These are phyloP conservation scores for Acipenser oxyrinchus DNA, from an alignment of 2,797 vertebrate species.

Conservation along the genomic window DNA sequence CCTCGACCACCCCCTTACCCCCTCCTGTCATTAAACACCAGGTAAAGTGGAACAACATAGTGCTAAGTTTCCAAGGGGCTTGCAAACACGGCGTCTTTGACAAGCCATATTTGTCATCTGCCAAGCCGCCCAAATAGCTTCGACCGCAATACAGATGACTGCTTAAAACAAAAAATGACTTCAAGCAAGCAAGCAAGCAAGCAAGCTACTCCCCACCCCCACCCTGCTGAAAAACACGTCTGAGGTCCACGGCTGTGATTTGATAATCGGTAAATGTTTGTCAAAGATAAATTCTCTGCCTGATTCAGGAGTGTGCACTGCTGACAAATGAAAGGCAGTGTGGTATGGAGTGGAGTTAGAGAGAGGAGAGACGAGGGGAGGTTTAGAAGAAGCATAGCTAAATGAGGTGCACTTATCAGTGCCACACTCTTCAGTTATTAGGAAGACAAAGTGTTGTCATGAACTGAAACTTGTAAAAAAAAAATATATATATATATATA, in stretches of 20 bases:
- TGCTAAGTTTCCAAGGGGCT: constrained; percentile 29
- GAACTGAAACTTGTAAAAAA: constrained; percentile 18
- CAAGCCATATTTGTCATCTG: constrained; percentile 74
- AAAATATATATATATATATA: neutral
- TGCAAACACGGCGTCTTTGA: constrained; percentile 56
- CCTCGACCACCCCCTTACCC: constrained; percentile 8
- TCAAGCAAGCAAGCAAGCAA: constrained; percentile 43
- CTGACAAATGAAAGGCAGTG: constrained; percentile 50
- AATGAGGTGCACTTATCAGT: constrained; percentile 2
- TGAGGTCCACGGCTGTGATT: constrained; percentile 52
- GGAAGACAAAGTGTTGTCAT: constrained; percentile 43
- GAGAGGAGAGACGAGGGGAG: neutral
- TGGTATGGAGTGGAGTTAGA: constrained; percentile 19
- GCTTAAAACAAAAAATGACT: constrained; percentile 63
- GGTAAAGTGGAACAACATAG: constrained; percentile 63
- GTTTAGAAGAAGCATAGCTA: neutral
- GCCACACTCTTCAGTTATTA: constrained; percentile 35
- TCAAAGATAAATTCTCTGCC: constrained; percentile 63
- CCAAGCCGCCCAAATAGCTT: constrained; percentile 60
- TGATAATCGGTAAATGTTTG: constrained; percentile 70
- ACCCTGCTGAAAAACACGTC: neutral
- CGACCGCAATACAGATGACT: constrained; percentile 55
- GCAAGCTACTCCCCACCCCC: constrained; percentile 46
- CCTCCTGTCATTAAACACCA: constrained; percentile 73
- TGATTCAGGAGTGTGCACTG: constrained; percentile 42